These are phyloP conservation scores for Netelia melanura DNA, from an alignment of 2,888 invertebrate genomes.

Conservation along the genomic window DNA sequence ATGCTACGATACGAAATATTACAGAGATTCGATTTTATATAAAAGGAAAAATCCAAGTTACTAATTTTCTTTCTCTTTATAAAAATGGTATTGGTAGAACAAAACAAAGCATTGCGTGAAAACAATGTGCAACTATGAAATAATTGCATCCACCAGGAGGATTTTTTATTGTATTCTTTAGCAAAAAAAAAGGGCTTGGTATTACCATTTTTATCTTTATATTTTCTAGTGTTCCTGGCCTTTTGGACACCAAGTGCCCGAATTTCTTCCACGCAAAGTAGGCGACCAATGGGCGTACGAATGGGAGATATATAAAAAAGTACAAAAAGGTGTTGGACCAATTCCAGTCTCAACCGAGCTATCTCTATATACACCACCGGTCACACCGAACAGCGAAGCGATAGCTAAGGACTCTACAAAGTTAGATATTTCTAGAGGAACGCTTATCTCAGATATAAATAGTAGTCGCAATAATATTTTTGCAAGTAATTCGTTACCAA, in stretches of 20 bases:
- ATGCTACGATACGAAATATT: too few species aligned
- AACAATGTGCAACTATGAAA: too few species aligned
- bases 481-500: background rate
- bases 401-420: constrained; percentile 60
- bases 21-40: too few species aligned
- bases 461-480: background rate
- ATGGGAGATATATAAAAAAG: constrained; percentile 63
- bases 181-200: background rate
- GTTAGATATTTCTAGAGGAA: constrained; percentile 50
- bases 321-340: constrained; percentile 52
- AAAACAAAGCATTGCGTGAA: too few species aligned
- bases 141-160: too few species aligned
- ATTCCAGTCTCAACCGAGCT: constrained; percentile 69
- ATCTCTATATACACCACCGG: constrained; percentile 74
- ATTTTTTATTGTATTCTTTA: too few species aligned
- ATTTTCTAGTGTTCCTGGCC: constrained; percentile 71
- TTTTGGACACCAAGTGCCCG: constrained; percentile 63
- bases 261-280: constrained; percentile 55
- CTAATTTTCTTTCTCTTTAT: too few species aligned
- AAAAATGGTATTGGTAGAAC: too few species aligned
- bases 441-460: constrained; percentile 27
- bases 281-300: constrained; percentile 60
- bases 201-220: background rate
- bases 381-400: constrained; percentile 71
- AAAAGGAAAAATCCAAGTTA: too few species aligned